A percentile compares a stretch with the other conserved stretches of the same genome.
phyloP scores from a whole-genome alignment of 2,888 invertebrate genomes.

The Subacronicta megacephala region DNA sequence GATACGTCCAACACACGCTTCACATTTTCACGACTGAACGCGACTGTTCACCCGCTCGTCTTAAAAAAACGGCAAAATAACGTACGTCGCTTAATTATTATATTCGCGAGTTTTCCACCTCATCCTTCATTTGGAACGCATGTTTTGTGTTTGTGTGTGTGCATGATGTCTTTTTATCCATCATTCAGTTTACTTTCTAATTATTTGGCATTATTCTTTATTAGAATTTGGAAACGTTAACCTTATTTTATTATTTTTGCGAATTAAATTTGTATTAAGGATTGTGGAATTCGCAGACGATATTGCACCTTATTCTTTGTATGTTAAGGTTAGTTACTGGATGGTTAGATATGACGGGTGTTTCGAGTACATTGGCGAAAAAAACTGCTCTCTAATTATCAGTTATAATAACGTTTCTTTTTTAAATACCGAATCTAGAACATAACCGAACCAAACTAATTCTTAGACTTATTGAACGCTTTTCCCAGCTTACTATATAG shows the following conservation, averaged over 20 bases:
- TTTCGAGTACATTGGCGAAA: conserved; percentile 51
- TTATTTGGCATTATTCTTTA: conserved; percentile 14
- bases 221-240: conserved; percentile 25
- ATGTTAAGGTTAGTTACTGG: conserved; percentile 21
- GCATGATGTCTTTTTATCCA: conserved; percentile 34
- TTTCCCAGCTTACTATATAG: conserved; percentile 2
- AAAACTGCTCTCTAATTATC: conserved; percentile 42
- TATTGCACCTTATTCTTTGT: conserved; percentile 28
- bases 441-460: not conserved
- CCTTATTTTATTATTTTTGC: conserved; percentile 31
- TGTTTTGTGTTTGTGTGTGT: conserved; percentile 41
- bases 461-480: not conserved
- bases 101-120: conserved; percentile 45
- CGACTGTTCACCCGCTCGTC: conserved; percentile 46
- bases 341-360: conserved; percentile 17
- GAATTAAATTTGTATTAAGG: conserved; percentile 21
- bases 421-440: not conserved
- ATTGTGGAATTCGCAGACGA: conserved; percentile 22
- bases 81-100: conserved; percentile 62
- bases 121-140: conserved; percentile 44
- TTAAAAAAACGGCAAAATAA: conserved; percentile 65
- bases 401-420: conserved; percentile 14
- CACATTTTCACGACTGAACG: conserved; percentile 53
- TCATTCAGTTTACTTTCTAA: conserved; percentile 31
- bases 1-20: conserved; percentile 56